These are phyloP conservation scores for Panzeria rudis DNA, from an alignment of 2,888 invertebrate genomes.

Conservation along the genomic window DNA sequence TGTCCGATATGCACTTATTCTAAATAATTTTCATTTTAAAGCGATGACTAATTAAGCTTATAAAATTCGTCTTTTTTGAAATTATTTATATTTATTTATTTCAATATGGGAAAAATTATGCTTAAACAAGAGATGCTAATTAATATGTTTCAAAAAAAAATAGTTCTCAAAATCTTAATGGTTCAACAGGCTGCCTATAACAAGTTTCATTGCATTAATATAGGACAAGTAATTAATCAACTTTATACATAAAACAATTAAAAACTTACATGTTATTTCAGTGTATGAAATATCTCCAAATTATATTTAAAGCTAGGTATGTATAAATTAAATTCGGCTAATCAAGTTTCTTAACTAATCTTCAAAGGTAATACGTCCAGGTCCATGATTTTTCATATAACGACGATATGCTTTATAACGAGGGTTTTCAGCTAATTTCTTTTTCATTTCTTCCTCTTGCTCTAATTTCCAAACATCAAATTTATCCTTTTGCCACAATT, in stretches of 20 bases:
- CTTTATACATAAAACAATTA: neutral
- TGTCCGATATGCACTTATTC: too few relatives aligned
- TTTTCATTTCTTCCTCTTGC: constrained; percentile 93
- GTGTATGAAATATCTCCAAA: neutral
- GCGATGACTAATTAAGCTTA: too few relatives aligned
- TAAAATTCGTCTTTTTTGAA: too few relatives aligned
- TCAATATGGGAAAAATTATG: too few relatives aligned
- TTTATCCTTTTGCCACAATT: constrained; percentile 93
- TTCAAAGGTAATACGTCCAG: constrained; percentile 95
- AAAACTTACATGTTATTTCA: neutral
- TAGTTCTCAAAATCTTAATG: too few relatives aligned
- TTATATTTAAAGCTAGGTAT: neutral
- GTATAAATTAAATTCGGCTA: constrained; percentile 36
- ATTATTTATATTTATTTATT: too few relatives aligned
- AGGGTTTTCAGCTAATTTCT: constrained; percentile 92
- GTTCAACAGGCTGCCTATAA: neutral
- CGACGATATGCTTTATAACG: constrained; percentile 94
- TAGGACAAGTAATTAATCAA: neutral
- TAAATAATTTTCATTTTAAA: too few relatives aligned
- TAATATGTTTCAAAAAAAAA: too few relatives aligned
- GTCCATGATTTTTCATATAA: constrained; percentile 95
- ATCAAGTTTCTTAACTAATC: constrained; percentile 84
- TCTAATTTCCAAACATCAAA: constrained; percentile 91
- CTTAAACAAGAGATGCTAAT: too few relatives aligned
- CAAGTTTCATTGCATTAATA: neutral